A percentile compares a stretch with the other conserved stretches of the same genome.
These are phyloP conservation scores for Phallusia fumigata DNA, from an alignment of 23 tunicate genomes.

Conservation along the genomic window DNA sequence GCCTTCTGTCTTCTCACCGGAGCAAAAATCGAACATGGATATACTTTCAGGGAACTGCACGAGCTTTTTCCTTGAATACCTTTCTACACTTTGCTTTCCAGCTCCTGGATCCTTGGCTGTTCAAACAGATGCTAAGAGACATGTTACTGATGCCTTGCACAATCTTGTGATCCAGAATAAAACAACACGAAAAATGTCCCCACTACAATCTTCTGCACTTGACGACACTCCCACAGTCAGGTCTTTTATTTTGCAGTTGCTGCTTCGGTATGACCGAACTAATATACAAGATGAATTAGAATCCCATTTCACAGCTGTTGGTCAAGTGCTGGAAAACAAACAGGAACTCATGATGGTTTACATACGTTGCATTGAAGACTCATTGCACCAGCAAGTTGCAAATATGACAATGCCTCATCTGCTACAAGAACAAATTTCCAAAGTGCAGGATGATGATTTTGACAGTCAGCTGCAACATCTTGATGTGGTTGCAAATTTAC, in stretches of 20 bases:
- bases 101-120: background rate
- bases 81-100: conserved; percentile 54
- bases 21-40: conserved; percentile 19
- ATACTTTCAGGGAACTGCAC: conserved; percentile 39
- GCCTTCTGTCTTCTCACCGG: conserved; percentile 12
- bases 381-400: background rate
- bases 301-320: conserved; percentile 34
- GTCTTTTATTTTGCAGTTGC: conserved; percentile 41
- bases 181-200: conserved; percentile 22
- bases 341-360: conserved; percentile 43
- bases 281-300: conserved; percentile 17
- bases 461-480: conserved; percentile 23
- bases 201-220: conserved; percentile 23
- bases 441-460: background rate
- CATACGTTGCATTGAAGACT: conserved; percentile 38
- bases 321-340: conserved; percentile 19
- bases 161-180: conserved; percentile 34
- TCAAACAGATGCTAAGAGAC: background rate
- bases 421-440: background rate
- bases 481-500: conserved; percentile 24
- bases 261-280: conserved; percentile 26
- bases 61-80: conserved; percentile 55
- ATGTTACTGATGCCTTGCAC: conserved; percentile 23
- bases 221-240: conserved; percentile 55
- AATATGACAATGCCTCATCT: background rate